These are phyloP conservation scores for fruit fly (Drosophila melanogaster) DNA, from an alignment of 1,140 invertebrate genomes.

Conservation along the genomic window Release_6_plus_ISO1_MT NT_037436.4:13554501-13555000, in stretches of 20 bases:
- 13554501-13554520: constrained; percentile 82
- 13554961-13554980: constrained; percentile 69
- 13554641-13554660: constrained; percentile 63
- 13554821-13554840: constrained; percentile 84
- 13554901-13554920: constrained; percentile 25
- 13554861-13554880: constrained; percentile 15
- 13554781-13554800: constrained; percentile 9
- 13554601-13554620: constrained; percentile 38
- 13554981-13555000: constrained; percentile 74
- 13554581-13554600: constrained; percentile 54
- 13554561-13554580: constrained; percentile 79
- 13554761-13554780: constrained; percentile 81
- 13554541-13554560: constrained; percentile 56
- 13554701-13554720: constrained; percentile 11
- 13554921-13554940: constrained; percentile 82
- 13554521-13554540: constrained; percentile 46
- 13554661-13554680: constrained; percentile 80
- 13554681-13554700: constrained; percentile 44
- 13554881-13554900: neutral
- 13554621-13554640: no score
- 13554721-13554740: constrained; percentile 44
- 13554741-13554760: constrained; percentile 81
- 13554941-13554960: constrained; percentile 78
- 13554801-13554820: constrained; percentile 66
- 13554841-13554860: constrained; percentile 81